phyloP scores from a whole-genome alignment of 23 tunicate species.

The Styela plicata region DNA sequence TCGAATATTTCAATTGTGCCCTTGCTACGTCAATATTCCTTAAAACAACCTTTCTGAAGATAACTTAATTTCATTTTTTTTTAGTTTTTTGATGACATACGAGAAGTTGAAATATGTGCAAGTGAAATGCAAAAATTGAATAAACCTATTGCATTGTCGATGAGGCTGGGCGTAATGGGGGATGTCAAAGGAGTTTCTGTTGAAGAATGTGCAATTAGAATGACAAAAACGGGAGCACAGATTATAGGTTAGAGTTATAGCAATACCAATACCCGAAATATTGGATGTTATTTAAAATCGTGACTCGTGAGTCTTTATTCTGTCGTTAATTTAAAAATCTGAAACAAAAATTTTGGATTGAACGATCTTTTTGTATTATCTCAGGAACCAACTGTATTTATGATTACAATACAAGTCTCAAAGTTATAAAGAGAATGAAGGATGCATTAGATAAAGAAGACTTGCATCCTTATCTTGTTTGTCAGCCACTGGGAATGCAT shows the following conservation, averaged over 20 bases:
- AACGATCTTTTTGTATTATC: slow-evolving; percentile 15
- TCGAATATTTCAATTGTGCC: too few species aligned
- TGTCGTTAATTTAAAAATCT: too few species aligned
- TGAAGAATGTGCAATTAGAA: slow-evolving; percentile 85
- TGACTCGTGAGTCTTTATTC: too few species aligned
- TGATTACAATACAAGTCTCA: slow-evolving; percentile 57
- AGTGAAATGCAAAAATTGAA: slow-evolving; percentile 64
- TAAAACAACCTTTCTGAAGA: too few species aligned
- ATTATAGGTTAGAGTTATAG: slow-evolving; percentile 52
- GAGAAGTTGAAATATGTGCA: slow-evolving; percentile 74
- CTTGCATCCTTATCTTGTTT: slow-evolving; percentile 61
- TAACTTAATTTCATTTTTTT: slow-evolving; percentile 25
- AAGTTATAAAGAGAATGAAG: slow-evolving; percentile 65
- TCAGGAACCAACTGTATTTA: slow-evolving; percentile 75
- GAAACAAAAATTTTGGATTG: too few species aligned
- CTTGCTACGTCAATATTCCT: too few species aligned
- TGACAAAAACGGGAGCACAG: slow-evolving; percentile 94
- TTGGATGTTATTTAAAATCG: too few species aligned
- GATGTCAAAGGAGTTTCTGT: slow-evolving; percentile 62
- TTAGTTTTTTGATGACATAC: slow-evolving; percentile 70
- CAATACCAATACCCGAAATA: slow-evolving; percentile 41
- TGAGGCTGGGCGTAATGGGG: slow-evolving; percentile 73
- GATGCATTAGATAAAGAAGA: slow-evolving; percentile 60
- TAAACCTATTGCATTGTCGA: slow-evolving; percentile 58
- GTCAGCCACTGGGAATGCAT: slow-evolving; percentile 83